Base-by-base conservation (phyloP, 1,140 invertebrate genomes). In the Lordiphosa collinella region DNA sequence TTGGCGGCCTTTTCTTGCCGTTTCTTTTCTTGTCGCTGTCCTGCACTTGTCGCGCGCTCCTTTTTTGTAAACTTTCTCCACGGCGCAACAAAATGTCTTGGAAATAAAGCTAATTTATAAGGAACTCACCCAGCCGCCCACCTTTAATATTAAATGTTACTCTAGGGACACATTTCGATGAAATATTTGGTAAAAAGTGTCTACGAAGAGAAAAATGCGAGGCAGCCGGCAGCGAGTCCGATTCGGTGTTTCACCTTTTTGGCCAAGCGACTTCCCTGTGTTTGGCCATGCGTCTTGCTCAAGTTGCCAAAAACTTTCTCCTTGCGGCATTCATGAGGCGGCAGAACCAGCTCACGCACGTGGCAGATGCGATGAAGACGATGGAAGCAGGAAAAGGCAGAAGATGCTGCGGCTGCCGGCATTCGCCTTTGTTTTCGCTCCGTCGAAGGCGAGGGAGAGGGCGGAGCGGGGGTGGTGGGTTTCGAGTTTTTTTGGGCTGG, bases 131-230 rank as follows among this genome's bases (percentile, higher is more conserved):
- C 50, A 38, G 31, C 48, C 54, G 62, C 74, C 84, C 84, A 79
- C 74, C 78, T 82, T 75, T 86, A 80, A 85, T 86, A 85, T 88
- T 87, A 88, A 87, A 88, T 88, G 87, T 88, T 88, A 88, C 87
- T 71, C 86, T 55, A 86, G 87, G 84, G 87, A 88, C 85, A 88
- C 87, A 88, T 88, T 88, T 88, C 79, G 87, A 88, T 88, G 86
- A 88, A 88, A 88, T 88, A 88, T 88, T 87, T 86, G 82, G 78
- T 86, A 82, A 88, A 88, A 88, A 88, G 76, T 88, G 86, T 88
- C 86, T 88, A 88, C 76, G 59, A 29, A 67, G 65, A 68, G 63
- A 79, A 85, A 87, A 84, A 73, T 75, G 68, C 61, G 65, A 57
- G 63, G 11, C 62, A 25, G 38, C 43, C 41, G 41, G 52, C 35